phyloP scores from a whole-genome alignment of 2,888 invertebrate species.

The Allolobophora icterica region DNA sequence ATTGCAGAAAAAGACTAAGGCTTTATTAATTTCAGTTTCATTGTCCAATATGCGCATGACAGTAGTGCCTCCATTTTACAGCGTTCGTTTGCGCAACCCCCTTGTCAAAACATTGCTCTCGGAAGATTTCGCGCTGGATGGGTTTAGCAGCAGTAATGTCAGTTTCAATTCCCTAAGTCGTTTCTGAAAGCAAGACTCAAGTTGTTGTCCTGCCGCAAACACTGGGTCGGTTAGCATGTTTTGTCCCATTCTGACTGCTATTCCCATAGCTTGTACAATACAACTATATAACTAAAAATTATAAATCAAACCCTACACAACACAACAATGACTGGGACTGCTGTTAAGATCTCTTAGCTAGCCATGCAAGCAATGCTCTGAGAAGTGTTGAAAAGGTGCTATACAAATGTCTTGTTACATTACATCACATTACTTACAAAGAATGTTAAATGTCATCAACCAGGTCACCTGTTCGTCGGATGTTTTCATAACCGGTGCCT shows the following conservation, averaged over 20 bases:
- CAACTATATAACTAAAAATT: neutral
- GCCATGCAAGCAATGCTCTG: too few species aligned
- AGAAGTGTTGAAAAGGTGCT: too few species aligned
- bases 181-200: conserved; percentile 53
- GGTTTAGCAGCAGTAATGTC: neutral
- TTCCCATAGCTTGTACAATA: neutral
- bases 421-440: neutral
- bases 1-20: conserved; percentile 13
- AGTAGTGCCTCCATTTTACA: neutral
- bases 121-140: neutral
- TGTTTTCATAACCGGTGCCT: conserved; percentile 56
- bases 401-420: neutral
- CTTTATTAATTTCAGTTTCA: neutral
- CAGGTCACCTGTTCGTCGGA: conserved; percentile 77
- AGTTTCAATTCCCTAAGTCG: conserved; percentile 39
- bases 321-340: neutral
- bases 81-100: neutral
- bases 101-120: neutral
- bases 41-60: neutral
- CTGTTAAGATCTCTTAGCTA: too few species aligned
- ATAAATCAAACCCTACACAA: neutral
- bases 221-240: conserved; percentile 69
- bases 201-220: conserved; percentile 58
- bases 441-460: conserved; percentile 65
- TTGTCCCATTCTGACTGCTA: conserved; percentile 70